Base-by-base conservation (phyloP, 37 sponge, comb jelly and placozoan species). In the Beroe ovata region DNA sequence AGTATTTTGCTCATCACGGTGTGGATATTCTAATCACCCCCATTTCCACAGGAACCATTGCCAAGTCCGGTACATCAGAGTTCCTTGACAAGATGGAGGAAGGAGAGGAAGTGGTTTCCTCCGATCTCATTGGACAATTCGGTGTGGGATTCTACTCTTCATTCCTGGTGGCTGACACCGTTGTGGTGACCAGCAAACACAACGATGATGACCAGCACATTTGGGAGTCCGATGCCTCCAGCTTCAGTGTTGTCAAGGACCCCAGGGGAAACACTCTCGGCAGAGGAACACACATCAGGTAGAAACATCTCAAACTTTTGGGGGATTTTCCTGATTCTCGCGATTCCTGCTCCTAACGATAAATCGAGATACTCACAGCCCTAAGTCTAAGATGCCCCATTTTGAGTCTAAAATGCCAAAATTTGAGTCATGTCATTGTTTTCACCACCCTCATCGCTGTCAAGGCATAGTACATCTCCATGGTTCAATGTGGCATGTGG, bases 101-200 rank as follows among this genome's bases (percentile, higher is more conserved):
- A 26, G 60, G 71, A 4, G 90, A 38, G 20, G n/a, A n/a, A n/a
- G 18, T 84, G 25, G 41, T 60, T 29, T 37, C 21, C 20, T 42
- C 60, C 22, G 99, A 97, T 90, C 81, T 97, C 91, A 97, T 97
- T 92, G 99, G 99, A 39, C 99, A 97, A 72, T 97, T 97, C 93
- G 99, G 99, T 90, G 99, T 97, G n/a, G 99, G 99, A 21, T 97
- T 97, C 90, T 97, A 97, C 92, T 97, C 99, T 1, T 59, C 96
- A 40, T 97, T 97, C 93, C 92, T 97, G 59, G 95, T 97, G 63
- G 95, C 99, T 47, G 96, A 97, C 89, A 92, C 93, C 38, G 99
- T 97, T 38, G 91, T 97, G 38, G 99, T 97, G 34, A 97, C 99
- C 8, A 93, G 93, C 64, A 97, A 97, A 60, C 94, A 94, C 88